Evolutionary conservation across 2,113 vertebrate species (phyloP).

Genomic region (Tauraco erythrolophus): DNA sequence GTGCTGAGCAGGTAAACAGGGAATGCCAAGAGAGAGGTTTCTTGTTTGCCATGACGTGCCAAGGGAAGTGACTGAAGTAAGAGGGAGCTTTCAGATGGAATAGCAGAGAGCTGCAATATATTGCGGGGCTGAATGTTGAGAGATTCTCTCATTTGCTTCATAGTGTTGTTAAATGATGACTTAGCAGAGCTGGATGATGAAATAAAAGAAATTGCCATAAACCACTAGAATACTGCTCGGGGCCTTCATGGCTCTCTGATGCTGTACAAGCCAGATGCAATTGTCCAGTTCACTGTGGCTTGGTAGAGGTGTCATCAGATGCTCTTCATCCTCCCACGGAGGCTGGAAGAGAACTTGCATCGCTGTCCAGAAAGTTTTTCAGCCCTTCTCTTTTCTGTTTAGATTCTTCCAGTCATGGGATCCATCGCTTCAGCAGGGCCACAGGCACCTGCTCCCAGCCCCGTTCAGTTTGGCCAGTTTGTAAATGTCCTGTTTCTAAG

Average conservation of each 20-base stretch:
- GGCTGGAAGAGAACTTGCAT: not conserved
- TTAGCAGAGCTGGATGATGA: not conserved
- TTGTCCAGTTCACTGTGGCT: not conserved
- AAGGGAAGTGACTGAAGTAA: not conserved
- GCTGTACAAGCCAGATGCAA: not conserved
- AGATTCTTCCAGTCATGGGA: not conserved
- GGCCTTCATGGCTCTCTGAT: not conserved
- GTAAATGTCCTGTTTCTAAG: not conserved
- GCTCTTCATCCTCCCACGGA: not conserved
- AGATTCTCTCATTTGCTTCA: not conserved
- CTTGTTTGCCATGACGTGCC: not conserved
- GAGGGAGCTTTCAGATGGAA: not conserved
- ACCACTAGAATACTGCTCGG: not conserved
- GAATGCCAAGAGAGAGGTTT: not conserved
- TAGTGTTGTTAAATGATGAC: not conserved
- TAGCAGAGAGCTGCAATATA: not conserved
- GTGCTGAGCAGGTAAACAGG: not conserved
- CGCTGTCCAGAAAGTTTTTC: not conserved
- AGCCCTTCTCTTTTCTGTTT: not conserved
- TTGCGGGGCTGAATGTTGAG: not conserved
- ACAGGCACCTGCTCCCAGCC: not conserved
- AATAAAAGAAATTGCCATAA: not conserved
- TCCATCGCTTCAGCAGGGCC: not conserved
- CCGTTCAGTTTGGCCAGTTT: not conserved
- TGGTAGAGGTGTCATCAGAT: not conserved